Evolutionary conservation across 2,113 vertebrate species (phyloP).

Genomic region (Aegotheles bennettii): DNA sequence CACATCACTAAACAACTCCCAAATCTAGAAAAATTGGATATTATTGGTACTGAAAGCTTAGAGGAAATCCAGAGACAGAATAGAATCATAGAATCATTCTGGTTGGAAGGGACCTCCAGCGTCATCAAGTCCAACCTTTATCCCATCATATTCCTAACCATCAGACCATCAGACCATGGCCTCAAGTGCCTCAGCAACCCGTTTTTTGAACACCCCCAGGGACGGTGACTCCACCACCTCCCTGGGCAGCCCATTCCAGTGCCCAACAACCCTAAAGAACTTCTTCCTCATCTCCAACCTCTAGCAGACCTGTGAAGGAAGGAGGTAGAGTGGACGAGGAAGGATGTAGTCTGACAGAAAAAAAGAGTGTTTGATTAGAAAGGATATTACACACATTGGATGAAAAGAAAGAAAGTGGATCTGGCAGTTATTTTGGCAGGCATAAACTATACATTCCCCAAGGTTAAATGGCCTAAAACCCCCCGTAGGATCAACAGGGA

Average conservation of each 20-base stretch:
- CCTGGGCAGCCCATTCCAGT: no score
- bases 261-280: no score
- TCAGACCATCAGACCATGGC: no score
- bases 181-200: no score
- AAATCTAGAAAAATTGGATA: not conserved
- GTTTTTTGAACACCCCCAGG: no score
- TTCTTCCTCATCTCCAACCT: no score
- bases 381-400: not conserved
- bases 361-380: not conserved
- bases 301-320: not conserved
- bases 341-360: not conserved
- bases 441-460: accelerated
- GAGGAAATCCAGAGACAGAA: not conserved
- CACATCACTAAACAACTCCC: not conserved
- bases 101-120: no score
- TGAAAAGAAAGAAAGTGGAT: not conserved
- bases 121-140: no score
- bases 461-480: not conserved
- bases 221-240: no score
- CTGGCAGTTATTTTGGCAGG: not conserved
- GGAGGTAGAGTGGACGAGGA: not conserved
- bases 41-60: not conserved
- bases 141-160: no score
- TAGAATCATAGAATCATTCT: no score
- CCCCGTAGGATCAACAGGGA: not conserved